Evolutionary conservation across 1,140 invertebrate genomes (phyloP).

Genomic region (Aethina tumida): DNA sequence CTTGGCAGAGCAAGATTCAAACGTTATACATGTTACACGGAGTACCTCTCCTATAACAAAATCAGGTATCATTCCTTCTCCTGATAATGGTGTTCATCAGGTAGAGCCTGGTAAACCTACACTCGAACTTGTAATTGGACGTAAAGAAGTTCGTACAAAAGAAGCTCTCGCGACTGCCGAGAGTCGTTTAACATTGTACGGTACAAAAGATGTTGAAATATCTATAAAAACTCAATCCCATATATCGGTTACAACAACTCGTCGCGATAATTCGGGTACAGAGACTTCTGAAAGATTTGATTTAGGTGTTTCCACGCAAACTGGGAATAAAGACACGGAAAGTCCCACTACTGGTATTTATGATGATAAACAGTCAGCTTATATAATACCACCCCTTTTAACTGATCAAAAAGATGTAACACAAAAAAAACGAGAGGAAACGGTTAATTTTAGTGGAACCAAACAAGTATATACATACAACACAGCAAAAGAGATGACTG

Average conservation of each 20-base stretch:
- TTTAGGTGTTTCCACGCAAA: conserved; percentile 34
- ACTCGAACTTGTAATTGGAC: conserved; percentile 40
- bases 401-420: conserved; percentile 23
- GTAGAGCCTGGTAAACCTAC: conserved; percentile 24
- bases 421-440: conserved; percentile 37
- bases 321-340: conserved; percentile 24
- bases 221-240: conserved; percentile 43
- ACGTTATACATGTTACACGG: conserved; percentile 13
- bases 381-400: conserved; percentile 33
- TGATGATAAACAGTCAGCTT: conserved; percentile 18
- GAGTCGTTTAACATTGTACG: conserved; percentile 40
- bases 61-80: conserved; percentile 23
- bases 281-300: conserved; percentile 39
- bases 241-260: conserved; percentile 39
- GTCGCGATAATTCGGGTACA: conserved; percentile 32
- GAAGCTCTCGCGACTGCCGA: conserved; percentile 41
- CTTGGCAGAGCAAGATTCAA: conserved; percentile 1
- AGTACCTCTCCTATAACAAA: conserved; percentile 38
- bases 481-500: conserved; percentile 27
- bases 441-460: conserved; percentile 40
- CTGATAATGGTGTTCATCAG: conserved; percentile 13
- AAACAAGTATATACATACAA: conserved; percentile 41
- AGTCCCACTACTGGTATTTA: conserved; percentile 13
- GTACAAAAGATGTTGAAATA: conserved; percentile 40
- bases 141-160: conserved; percentile 40